phyloP scores from a whole-genome alignment of 1,140 invertebrate genomes.

The Teleopsis dalmanni region DNA sequence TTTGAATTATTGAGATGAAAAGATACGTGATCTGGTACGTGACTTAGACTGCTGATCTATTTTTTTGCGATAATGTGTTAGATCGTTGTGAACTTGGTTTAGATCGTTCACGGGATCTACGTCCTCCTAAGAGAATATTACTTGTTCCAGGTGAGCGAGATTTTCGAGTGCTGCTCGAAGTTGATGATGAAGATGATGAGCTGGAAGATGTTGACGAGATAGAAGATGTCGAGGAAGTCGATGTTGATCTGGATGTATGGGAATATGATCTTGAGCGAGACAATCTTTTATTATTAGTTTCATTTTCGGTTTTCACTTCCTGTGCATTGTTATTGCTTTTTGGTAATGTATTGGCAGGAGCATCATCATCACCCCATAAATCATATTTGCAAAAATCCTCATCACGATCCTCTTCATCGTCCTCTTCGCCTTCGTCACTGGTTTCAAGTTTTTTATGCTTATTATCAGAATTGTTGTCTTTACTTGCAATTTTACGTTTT shows the following conservation, averaged over 20 bases:
- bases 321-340: slow-evolving; percentile 27
- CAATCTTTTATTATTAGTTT: slow-evolving; percentile 5
- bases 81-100: slow-evolving; percentile 6
- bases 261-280: slow-evolving; percentile 25
- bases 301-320: slow-evolving; percentile 40
- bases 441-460: slow-evolving; percentile 33
- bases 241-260: background rate
- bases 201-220: slow-evolving; percentile 31
- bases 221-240: slow-evolving; percentile 26
- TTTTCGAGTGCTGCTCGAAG: slow-evolving; percentile 18
- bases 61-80: background rate
- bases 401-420: slow-evolving; percentile 59
- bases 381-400: slow-evolving; percentile 78
- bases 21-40: background rate
- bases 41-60: slow-evolving; percentile 4
- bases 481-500: slow-evolving; percentile 57
- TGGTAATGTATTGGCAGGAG: slow-evolving; percentile 7
- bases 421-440: slow-evolving; percentile 43
- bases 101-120: slow-evolving; percentile 6
- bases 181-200: slow-evolving; percentile 24
- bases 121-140: too few relatives aligned
- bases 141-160: slow-evolving; percentile 15
- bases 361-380: slow-evolving; percentile 62
- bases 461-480: slow-evolving; percentile 42
- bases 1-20: background rate